phyloP scores from a whole-genome alignment of 2,797 vertebrate species.

The Notolepis coatsorum region DNA sequence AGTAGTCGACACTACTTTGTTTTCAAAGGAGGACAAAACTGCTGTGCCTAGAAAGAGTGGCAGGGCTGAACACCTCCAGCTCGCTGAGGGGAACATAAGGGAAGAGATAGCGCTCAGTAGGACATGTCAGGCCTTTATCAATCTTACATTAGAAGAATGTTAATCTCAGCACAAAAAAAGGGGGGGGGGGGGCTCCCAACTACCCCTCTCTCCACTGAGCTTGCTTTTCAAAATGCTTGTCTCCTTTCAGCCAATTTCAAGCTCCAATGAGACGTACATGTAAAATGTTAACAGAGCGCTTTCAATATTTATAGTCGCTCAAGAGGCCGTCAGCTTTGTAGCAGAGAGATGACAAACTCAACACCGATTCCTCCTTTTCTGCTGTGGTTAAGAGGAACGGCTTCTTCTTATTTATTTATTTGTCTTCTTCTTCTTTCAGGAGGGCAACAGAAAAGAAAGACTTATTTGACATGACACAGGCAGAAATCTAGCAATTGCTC shows the following conservation, averaged over 20 bases:
- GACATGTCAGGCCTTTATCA: constrained; percentile 73
- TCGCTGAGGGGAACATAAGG: constrained; percentile 36
- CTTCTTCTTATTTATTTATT: too few species aligned
- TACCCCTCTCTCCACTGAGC: constrained; percentile 38
- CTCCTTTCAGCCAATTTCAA: constrained; percentile 77
- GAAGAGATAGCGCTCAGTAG: constrained; percentile 55
- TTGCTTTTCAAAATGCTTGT: constrained; percentile 68
- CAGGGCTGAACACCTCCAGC: constrained; percentile 41
- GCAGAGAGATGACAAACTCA: constrained; percentile 52
- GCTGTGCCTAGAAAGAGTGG: constrained; percentile 57
- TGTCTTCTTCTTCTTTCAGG: neutral
- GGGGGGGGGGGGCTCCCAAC: constrained; percentile 21
- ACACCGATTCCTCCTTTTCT: constrained; percentile 35
- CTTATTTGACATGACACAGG: constrained; percentile 58
- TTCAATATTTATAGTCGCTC: constrained; percentile 78
- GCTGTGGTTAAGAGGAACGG: constrained; percentile 31
- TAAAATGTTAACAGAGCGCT: constrained; percentile 70
- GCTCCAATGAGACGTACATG: constrained; percentile 81
- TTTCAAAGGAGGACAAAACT: constrained; percentile 39
- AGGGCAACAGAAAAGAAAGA: neutral
- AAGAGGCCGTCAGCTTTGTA: constrained; percentile 63
- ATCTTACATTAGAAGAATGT: constrained; percentile 77
- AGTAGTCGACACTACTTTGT: constrained; percentile 47
- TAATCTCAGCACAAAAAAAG: constrained; percentile 60
- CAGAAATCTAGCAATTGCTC: constrained; percentile 53